Conservation (phyloP, 2,797 vertebrate genomes). For the Sebastolobus altivelis region DNA sequence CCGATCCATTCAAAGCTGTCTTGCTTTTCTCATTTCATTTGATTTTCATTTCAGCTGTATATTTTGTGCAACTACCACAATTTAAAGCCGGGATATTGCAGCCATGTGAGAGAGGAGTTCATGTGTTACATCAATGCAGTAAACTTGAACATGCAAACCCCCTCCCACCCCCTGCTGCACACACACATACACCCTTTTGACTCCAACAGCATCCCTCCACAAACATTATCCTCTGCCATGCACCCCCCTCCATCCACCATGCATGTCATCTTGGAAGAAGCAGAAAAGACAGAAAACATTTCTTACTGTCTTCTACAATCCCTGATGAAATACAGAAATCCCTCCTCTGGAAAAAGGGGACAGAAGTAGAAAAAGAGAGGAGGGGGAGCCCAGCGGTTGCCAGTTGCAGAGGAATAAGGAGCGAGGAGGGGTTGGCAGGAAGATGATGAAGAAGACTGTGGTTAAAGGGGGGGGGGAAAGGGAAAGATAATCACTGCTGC, state of each 20-base stretch:
- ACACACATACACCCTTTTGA: constrained; percentile 39
- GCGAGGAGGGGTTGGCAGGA: constrained; percentile 61
- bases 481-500: constrained; percentile 67
- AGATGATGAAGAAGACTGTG: constrained; percentile 61
- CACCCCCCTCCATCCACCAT: constrained; percentile 36
- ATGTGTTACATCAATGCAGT: constrained; percentile 71
- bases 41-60: not conserved
- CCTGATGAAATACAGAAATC: constrained; percentile 76
- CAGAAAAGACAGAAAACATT: constrained; percentile 51
- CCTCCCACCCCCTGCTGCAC: constrained; percentile 32
- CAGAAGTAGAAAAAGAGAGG: constrained; percentile 62
- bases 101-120: constrained; percentile 44
- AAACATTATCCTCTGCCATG: constrained; percentile 44
- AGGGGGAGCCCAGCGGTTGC: constrained; percentile 64
- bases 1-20: constrained; percentile 14
- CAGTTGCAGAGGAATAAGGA: constrained; percentile 71
- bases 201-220: constrained; percentile 44
- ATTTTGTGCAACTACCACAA: constrained; percentile 29
- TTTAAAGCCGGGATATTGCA: constrained; percentile 2
- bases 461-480: constrained; percentile 38
- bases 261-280: constrained; percentile 39
- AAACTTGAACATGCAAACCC: constrained; percentile 75
- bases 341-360: constrained; percentile 55
- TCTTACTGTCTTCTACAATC: constrained; percentile 85
- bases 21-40: constrained; percentile 1